A percentile compares a stretch with the other conserved stretches of the same genome.
Conservation (phyloP, 2,888 invertebrate genomes). For the Apocheima hispidaria region DNA sequence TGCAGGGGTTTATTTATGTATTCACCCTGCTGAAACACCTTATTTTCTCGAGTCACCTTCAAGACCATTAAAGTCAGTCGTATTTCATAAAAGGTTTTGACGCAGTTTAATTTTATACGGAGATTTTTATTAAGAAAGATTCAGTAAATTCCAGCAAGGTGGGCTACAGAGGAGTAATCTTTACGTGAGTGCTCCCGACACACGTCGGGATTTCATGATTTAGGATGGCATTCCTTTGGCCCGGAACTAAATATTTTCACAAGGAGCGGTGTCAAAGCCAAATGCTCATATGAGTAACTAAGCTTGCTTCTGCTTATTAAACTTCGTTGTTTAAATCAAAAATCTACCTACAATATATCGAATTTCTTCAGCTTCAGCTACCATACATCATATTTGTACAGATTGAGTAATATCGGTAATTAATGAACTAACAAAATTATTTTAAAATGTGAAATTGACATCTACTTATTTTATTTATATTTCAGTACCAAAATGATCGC, state of each 20-base stretch:
- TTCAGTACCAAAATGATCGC: too few relatives aligned
- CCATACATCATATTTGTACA: too few relatives aligned
- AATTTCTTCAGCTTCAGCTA: too few relatives aligned
- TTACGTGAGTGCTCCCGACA: constrained; percentile 52
- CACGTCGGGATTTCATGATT: constrained; percentile 60
- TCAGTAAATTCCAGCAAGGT: constrained; percentile 49
- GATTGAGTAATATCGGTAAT: too few relatives aligned
- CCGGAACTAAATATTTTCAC: constrained; percentile 37
- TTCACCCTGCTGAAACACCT: constrained; percentile 50
- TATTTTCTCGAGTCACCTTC: constrained; percentile 41
- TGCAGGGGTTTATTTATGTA: constrained; percentile 51
- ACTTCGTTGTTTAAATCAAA: background rate
- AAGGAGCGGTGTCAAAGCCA: constrained; percentile 22
- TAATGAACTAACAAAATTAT: too few relatives aligned
- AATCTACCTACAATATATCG: too few relatives aligned
- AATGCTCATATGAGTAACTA: background rate
- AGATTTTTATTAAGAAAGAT: constrained; percentile 46
- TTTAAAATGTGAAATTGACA: too few relatives aligned
- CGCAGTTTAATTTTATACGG: constrained; percentile 47
- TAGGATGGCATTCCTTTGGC: constrained; percentile 51
- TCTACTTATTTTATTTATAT: too few relatives aligned
- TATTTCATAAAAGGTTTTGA: constrained; percentile 47
- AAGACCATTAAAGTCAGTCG: constrained; percentile 49
- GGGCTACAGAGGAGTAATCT: constrained; percentile 50
- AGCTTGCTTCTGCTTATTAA: constrained; percentile 4